Base-by-base conservation (phyloP, 2,113 vertebrate species). In the Argyrosomus japonicus region DNA sequence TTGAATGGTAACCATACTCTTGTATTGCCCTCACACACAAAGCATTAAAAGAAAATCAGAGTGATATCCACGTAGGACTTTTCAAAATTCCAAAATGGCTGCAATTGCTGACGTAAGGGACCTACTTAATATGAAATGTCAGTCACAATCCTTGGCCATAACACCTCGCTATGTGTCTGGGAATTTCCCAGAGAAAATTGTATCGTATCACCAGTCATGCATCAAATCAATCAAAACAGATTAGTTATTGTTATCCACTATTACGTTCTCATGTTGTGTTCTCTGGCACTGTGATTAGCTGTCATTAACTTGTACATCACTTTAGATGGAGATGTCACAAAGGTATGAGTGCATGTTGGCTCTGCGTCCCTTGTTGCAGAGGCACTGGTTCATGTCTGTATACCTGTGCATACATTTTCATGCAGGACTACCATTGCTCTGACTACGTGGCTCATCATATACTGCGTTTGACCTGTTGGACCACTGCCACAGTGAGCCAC, bases 381-480 rank as follows among this genome's bases (percentile, higher is more conserved):
- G 50, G 5, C 17, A 21, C 50, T 14, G 17, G 32, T 47, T 29
- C 13, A 23, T 50, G 51, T 29, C 10, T 40, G 3, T 53, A 17
- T 73, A 48, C n/a, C 54, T 56, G 53, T 47, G 18, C 47, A 6
- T 77, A 13, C 17, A 74, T 27, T 67, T 68, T 47, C 54, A 56
- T 27, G 50, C 43, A 32, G n/a, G 23, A 54, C 77, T 64, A 23
- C 74, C 3, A 43, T 57, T 50, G 69, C 47, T 80, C 68, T 56
- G 19, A 40, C 67, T 62, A 36, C 10, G 47, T 69, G 61, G 51
- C 85, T 80, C 64, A 53, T 57, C 62, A 5, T 77, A 76, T 56
- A 84, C 85, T 73, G 23, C 64, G 81, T 85, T 78, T 93, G 90
- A 93, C 88, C 92, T 77, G 78, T 82, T 88, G 89, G 89, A 87